A percentile compares a stretch with the other conserved stretches of the same genome.
phyloP scores from a whole-genome alignment of 2,113 vertebrate species.

The Cichladusa arquata region DNA sequence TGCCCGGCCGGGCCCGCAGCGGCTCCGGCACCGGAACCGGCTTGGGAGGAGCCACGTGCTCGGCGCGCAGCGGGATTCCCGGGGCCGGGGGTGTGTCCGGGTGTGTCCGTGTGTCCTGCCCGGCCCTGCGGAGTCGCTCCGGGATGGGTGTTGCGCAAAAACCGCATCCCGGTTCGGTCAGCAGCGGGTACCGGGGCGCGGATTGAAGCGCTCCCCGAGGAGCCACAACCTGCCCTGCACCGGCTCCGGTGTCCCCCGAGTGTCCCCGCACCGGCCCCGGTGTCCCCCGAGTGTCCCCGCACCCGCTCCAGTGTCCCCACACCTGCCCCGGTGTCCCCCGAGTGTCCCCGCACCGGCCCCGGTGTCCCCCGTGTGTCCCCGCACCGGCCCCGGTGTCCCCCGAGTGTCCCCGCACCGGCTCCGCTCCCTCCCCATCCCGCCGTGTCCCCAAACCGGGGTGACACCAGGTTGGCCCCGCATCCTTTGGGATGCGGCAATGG shows the following conservation, averaged over 20 bases:
- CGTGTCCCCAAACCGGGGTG: neutral
- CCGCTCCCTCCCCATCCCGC: neutral
- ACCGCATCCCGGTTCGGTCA: too few relatives aligned
- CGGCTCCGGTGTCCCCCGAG: neutral
- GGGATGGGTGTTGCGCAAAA: too few relatives aligned
- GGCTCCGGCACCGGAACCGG: too few relatives aligned
- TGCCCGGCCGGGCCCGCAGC: too few relatives aligned
- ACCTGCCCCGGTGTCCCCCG: neutral
- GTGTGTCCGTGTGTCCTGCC: neutral
- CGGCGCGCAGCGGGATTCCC: too few relatives aligned
- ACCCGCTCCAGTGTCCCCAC: too few relatives aligned
- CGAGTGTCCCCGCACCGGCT: neutral
- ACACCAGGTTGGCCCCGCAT: too few relatives aligned
- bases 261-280: neutral
- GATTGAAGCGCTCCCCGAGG: neutral
- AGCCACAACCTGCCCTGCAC: fast-evolving
- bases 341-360: neutral
- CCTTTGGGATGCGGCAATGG: neutral
- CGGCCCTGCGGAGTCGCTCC: neutral
- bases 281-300: neutral
- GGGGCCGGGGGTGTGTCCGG: neutral
- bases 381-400: neutral
- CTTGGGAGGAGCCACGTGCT: too few relatives aligned
- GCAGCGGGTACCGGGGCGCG: neutral
- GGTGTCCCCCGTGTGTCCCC: too few relatives aligned